phyloP scores from a whole-genome alignment of 2,797 vertebrate genomes.

The Momotus momota region DNA sequence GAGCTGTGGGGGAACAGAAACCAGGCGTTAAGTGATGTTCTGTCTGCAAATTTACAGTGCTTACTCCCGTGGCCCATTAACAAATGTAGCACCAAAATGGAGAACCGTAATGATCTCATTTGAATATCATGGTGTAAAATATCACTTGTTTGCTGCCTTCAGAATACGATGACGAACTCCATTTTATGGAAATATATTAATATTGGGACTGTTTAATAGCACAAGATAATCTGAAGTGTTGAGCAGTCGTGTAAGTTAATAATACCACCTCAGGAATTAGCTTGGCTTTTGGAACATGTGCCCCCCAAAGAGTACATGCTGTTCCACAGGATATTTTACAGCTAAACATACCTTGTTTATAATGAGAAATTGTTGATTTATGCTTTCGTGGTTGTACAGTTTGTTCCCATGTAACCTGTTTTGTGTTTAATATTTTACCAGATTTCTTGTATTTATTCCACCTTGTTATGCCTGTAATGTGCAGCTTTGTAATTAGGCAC shows the following conservation, averaged over 20 bases:
- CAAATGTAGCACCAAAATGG: constrained; percentile 57
- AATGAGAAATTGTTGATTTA: constrained; percentile 73
- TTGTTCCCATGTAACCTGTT: constrained; percentile 83
- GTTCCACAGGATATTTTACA: constrained; percentile 66
- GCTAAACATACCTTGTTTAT: constrained; percentile 75
- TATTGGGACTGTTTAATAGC: constrained; percentile 72
- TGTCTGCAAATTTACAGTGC: constrained; percentile 34
- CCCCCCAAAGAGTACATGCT: constrained; percentile 57
- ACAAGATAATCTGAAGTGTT: constrained; percentile 71
- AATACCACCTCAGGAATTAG: constrained; percentile 81
- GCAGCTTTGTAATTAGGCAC: constrained; percentile 92
- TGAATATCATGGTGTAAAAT: constrained; percentile 29
- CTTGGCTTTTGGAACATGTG: constrained; percentile 68
- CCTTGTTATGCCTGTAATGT: constrained; percentile 87
- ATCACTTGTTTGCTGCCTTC: constrained; percentile 69
- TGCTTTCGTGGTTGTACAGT: constrained; percentile 79
- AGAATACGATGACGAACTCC: constrained; percentile 3
- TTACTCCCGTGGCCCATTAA: constrained; percentile 52
- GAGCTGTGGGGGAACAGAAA: constrained; percentile 51
- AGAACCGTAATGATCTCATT: constrained; percentile 22
- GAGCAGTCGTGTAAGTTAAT: constrained; percentile 65
- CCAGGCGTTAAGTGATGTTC: constrained; percentile 15
- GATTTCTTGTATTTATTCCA: constrained; percentile 93
- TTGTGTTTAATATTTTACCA: constrained; percentile 83
- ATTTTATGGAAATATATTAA: constrained; percentile 33